Evolutionary conservation across 2,888 invertebrate species (phyloP), one percentile per base, ranked within the genome.

Genomic region (Cataglyphis albicans): DNA sequence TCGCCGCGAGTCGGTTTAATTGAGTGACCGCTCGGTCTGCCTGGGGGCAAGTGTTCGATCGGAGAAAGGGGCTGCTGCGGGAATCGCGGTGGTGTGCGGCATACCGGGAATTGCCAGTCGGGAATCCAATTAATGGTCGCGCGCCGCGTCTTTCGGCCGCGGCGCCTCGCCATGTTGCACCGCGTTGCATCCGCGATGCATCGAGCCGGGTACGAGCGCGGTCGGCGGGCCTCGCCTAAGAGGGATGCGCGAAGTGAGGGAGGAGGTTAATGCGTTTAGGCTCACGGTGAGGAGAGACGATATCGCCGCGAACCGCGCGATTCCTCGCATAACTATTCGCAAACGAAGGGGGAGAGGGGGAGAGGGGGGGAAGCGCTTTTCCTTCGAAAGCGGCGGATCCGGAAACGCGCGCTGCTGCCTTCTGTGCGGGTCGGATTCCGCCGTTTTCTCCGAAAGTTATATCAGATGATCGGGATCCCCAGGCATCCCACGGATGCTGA

Each of bases 101-200:
- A 88, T 87, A 89, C 88, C 89, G 87, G 89, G 89, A 90, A 90
- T 92, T 90, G 90, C 91, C 88, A 87, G 84, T 84, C 83, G 87
- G 91, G 91, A 91, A 92, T 92, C 90, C 91, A 91, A 92, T 92
- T 92, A 92, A 91, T 89, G 90, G 89, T 82, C 67, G 82, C 85
- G 88, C 61, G 67, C 86, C 57, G 67, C 88, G 88, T 84, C 86
- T 89, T 89, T 86, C 82, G 80, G 73, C 29, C 63, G 67, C 64
- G 21, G 64, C 68, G 65, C 68, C 74, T 48, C 76, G 55, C 72
- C 80, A 32, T 44, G 82, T 35, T 48, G 75, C 38, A 25, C 44
- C 64, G 44, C 74, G 73, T 21, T 64, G 44, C 74, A 18, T 21
- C 67, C 78, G 72, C 72, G 72, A 44, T 80, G 78, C 70, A 72